Evolutionary conservation across 2,113 vertebrate genomes (phyloP).

Genomic region (Perognathus longimembris): DNA sequence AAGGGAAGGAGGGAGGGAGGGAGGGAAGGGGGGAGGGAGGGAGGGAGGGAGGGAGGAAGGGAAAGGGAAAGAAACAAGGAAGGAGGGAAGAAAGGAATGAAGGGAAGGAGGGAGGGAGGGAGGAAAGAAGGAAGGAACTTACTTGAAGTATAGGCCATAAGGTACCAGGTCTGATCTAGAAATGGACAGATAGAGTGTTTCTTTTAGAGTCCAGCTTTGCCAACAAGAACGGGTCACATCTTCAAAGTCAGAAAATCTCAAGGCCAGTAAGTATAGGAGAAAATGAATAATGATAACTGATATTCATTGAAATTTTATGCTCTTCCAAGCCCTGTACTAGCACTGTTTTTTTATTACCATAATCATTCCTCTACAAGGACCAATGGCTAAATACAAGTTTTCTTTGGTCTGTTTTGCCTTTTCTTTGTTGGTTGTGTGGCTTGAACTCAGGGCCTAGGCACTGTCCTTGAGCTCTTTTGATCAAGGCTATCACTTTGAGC

Average conservation of each 20-base stretch:
- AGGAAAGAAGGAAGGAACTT: no score
- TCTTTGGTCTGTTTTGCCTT: no score
- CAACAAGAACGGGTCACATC: not conserved
- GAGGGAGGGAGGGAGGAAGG: no score
- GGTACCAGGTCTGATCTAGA: not conserved
- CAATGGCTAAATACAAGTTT: not conserved
- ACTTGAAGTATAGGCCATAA: not conserved
- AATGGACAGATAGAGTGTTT: not conserved
- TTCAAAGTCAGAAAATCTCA: slow-evolving; percentile 28
- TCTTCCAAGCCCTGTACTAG: not conserved
- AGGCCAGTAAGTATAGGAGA: not conserved
- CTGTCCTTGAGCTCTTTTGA: no score
- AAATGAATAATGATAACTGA: not conserved
- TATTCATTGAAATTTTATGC: not conserved
- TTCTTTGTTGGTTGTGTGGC: no score
- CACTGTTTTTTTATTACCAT: not conserved
- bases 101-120: no score
- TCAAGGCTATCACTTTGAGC: no score
- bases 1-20: no score
- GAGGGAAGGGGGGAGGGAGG: no score
- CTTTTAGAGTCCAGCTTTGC: not conserved
- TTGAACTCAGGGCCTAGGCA: no score
- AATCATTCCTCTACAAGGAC: not conserved
- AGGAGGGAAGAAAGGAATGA: no score
- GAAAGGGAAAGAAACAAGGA: no score